Evolutionary conservation across 2,888 invertebrate genomes (phyloP).

Genomic region (Archips xylosteana): DNA sequence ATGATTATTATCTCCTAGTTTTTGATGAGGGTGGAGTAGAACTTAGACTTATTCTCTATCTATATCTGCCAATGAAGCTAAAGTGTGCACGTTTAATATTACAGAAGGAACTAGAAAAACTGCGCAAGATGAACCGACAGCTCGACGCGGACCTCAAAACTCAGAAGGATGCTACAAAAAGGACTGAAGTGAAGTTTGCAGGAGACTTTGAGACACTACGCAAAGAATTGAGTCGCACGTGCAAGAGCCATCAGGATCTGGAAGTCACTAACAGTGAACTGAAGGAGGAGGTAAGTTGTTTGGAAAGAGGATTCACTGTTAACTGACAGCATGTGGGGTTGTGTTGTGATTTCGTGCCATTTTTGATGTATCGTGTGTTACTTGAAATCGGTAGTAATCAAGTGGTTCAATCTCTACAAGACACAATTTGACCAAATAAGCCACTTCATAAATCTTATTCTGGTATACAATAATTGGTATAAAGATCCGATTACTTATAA

Average conservation of each 20-base stretch:
- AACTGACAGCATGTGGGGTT: neutral
- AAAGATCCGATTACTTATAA: too few relatives aligned
- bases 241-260: conserved; percentile 86
- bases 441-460: neutral
- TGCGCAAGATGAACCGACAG: conserved; percentile 70
- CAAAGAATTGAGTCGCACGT: conserved; percentile 80
- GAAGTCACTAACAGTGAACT: conserved; percentile 89
- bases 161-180: conserved; percentile 77
- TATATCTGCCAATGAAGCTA: neutral
- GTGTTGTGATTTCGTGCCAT: neutral
- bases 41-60: too few relatives aligned
- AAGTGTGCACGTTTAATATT: conserved; percentile 39
- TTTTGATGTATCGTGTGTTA: neutral
- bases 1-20: too few relatives aligned
- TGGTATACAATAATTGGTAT: neutral
- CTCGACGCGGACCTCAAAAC: conserved; percentile 79
- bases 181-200: conserved; percentile 73
- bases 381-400: neutral
- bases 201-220: conserved; percentile 81
- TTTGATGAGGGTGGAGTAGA: too few relatives aligned
- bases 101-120: conserved; percentile 72
- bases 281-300: conserved; percentile 86
- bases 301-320: neutral
- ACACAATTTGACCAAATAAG: neutral
- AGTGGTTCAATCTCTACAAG: neutral